Percentiles rank a stretch among this genome's conserved stretches.
Conservation (phyloP, 2,113 vertebrate species). For the Macquaria australasica region DNA sequence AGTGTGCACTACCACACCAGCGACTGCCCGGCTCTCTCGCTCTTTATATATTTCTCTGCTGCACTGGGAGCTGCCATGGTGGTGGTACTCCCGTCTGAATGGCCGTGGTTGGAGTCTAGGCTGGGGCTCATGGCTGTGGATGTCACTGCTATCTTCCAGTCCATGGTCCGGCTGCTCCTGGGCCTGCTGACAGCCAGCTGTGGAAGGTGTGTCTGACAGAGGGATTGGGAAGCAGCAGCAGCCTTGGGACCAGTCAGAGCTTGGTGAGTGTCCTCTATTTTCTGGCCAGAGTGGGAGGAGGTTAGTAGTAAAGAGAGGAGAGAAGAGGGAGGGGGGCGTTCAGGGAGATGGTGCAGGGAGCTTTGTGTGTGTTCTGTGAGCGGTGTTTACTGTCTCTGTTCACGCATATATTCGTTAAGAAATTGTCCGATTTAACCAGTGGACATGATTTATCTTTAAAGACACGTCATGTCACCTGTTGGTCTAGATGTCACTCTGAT, state of each 20-base stretch:
- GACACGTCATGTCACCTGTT: constrained; percentile 31
- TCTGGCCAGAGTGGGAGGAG: constrained; percentile 78
- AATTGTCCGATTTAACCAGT: background rate
- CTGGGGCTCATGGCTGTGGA: constrained; percentile 40
- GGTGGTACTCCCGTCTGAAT: constrained; percentile 40
- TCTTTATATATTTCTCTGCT: constrained; percentile 67
- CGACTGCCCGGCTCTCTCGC: constrained; percentile 65
- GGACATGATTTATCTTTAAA: background rate
- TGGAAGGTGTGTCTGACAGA: constrained; percentile 69
- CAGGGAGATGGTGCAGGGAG: constrained; percentile 55
- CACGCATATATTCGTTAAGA: constrained; percentile 5
- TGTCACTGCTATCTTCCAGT: constrained; percentile 57
- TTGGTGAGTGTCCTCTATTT: constrained; percentile 80
- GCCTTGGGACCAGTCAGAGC: constrained; percentile 64
- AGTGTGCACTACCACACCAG: constrained; percentile 72
- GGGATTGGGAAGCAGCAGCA: constrained; percentile 61
- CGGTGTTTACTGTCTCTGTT: constrained; percentile 4
- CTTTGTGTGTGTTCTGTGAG: constrained; percentile 51
- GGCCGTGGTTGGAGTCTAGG: constrained; percentile 29
- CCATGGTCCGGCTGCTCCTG: constrained; percentile 40
- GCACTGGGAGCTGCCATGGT: constrained; percentile 49
- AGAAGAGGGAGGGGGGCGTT: constrained; percentile 56
- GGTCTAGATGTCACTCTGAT: constrained; percentile 8
- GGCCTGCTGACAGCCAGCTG: constrained; percentile 72
- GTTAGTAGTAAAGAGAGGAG: constrained; percentile 71